Evolutionary conservation across 2,113 vertebrate species (phyloP).

Genomic region (Condylura cristata): DNA sequence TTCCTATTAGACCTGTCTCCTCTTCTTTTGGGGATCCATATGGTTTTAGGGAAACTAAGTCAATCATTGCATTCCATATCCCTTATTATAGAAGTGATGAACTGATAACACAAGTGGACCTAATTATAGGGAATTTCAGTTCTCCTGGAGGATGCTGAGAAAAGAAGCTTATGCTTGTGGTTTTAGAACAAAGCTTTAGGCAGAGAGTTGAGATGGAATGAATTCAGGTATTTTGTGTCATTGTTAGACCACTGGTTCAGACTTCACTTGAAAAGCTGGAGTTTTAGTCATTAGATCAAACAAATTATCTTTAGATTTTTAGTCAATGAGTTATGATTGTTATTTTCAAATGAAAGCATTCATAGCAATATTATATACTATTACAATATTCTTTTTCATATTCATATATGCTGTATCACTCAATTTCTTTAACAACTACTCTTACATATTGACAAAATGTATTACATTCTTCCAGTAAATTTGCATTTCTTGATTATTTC

Average conservation of each 20-base stretch:
- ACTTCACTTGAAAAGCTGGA: neutral
- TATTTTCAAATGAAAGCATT: conserved; percentile 10
- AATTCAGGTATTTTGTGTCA: neutral
- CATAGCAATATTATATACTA: neutral
- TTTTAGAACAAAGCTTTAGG: neutral
- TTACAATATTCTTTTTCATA: neutral
- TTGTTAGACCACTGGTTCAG: neutral
- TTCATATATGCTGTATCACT: neutral
- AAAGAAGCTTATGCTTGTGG: neutral
- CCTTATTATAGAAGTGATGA: neutral
- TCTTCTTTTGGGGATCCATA: neutral
- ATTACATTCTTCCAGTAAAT: neutral
- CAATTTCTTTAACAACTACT: neutral
- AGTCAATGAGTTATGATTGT: neutral
- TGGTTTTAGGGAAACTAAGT: neutral
- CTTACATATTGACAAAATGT: neutral
- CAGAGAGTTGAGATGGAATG: neutral
- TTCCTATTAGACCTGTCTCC: neutral
- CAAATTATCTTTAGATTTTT: neutral
- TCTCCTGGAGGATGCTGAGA: neutral
- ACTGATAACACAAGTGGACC: neutral
- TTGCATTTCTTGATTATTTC: neutral
- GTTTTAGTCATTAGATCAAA: neutral
- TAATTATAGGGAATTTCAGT: neutral
- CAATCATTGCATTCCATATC: neutral